Base-by-base conservation (phyloP, 2,888 invertebrate genomes). In the Aspidapion aeneum region DNA sequence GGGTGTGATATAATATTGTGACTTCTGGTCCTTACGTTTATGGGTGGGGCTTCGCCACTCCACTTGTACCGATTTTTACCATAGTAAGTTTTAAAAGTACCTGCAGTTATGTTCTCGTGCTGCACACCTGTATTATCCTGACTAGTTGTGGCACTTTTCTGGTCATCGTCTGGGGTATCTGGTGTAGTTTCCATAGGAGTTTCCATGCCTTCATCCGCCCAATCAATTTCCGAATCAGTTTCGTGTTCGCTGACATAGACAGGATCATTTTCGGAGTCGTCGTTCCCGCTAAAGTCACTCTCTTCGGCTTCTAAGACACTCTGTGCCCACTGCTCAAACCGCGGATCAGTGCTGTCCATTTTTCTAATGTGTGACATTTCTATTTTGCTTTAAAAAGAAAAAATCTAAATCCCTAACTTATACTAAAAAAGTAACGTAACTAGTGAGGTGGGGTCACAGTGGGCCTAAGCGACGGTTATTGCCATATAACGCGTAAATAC, bases 291-390 rank as follows among this genome's bases (percentile, higher is more conserved):
- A n/a, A n/a, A n/a, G n/a, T n/a, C n/a, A n/a, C n/a, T n/a, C 52
- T 52, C 52, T 52, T 52, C 52, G 3, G 52, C 52, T 18, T n/a
- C 52, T 52, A 52, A 52, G 52, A 18, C 52, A 52, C 52, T n/a
- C 52, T 52, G 52, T 17, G 52, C 52, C 52, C 52, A 52, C 52
- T 21, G 56, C 56, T 56, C 20, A 56, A 56, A 56, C 3, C 56
- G 18, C 19, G 56, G 19, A 7, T 56, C 19, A 56, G 16, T 21
- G 21, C 56, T 56, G n/a, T 56, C n/a, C 19, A 21, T 56, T 56
- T 56, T 56, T 18, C 18, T 56, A 56, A 56, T 18, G 17, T 52
- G 52, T 52, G 52, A 52, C 52, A 52, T 52, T 16, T 56, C 56
- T 19, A 56, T 56, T 56, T 56, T 56, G 56, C 56, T 18, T 19